phyloP scores from a whole-genome alignment of 1,140 invertebrate species.

The Drosophila orosa region DNA sequence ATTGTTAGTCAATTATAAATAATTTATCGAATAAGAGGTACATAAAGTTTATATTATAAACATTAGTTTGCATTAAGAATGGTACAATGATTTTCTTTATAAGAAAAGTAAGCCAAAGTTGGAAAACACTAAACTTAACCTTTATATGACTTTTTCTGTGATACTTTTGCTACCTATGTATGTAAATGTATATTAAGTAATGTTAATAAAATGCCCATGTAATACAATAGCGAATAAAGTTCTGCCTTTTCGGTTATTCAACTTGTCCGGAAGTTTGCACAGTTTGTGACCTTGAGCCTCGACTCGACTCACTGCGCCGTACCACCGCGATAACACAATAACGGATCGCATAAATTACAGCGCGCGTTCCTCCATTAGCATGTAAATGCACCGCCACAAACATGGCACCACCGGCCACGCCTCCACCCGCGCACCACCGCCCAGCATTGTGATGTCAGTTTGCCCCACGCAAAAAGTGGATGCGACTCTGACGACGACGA shows the following conservation, averaged over 20 bases:
- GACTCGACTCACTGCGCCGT: slow-evolving; percentile 14
- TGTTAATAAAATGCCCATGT: slow-evolving; percentile 2
- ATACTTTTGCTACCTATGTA: background rate
- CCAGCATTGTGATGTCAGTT: slow-evolving; percentile 34
- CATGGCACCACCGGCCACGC: slow-evolving; percentile 11
- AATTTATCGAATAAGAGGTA: background rate
- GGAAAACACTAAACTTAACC: background rate
- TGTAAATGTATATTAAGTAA: too few relatives aligned
- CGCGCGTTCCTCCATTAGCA: slow-evolving; percentile 52
- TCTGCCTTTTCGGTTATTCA: slow-evolving; percentile 23
- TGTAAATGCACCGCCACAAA: slow-evolving; percentile 50
- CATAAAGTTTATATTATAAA: background rate
- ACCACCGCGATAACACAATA: slow-evolving; percentile 39
- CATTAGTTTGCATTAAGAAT: background rate
- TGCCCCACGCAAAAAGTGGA: slow-evolving; percentile 27
- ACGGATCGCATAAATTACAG: slow-evolving; percentile 66
- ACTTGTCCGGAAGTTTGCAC: slow-evolving; percentile 39
- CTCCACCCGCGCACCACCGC: slow-evolving; percentile 8
- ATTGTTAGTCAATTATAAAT: too few relatives aligned
- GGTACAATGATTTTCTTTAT: background rate
- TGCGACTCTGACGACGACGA: slow-evolving; percentile 37
- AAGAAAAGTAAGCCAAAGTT: background rate
- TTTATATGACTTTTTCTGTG: background rate
- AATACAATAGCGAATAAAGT: slow-evolving; percentile 2
- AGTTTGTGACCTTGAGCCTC: slow-evolving; percentile 53